These are phyloP conservation scores for Dorcus parallelipipedus DNA, from an alignment of 2,888 invertebrate species.

Conservation along the genomic window DNA sequence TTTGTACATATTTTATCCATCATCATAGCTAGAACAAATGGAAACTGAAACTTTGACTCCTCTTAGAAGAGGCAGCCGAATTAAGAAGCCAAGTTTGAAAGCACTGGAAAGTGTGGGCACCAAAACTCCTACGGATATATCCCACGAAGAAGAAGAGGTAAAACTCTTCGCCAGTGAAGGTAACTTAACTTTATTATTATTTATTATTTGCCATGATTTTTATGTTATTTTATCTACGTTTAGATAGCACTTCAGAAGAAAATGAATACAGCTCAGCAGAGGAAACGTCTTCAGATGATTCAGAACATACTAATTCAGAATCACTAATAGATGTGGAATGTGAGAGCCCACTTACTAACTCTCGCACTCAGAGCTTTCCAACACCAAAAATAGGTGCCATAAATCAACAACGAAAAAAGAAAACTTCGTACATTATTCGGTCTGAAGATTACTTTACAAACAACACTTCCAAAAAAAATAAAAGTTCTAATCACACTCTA, in stretches of 20 bases:
- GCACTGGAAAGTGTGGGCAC: not conserved
- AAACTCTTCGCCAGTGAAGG: too few relatives aligned
- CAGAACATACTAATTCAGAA: not conserved
- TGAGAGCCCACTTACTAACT: not conserved
- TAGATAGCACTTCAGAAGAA: conserved; percentile 17
- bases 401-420: conserved; percentile 35
- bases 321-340: too few relatives aligned
- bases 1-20: too few relatives aligned
- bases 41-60: not conserved
- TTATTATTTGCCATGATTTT: too few relatives aligned
- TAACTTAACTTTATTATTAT: too few relatives aligned
- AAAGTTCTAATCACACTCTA: conserved; percentile 77
- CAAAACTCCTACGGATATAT: too few relatives aligned
- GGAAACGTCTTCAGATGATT: conserved; percentile 40
- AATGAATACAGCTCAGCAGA: conserved; percentile 27
- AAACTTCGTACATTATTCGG: conserved; percentile 55
- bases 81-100: conserved; percentile 9
- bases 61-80: conserved; percentile 5
- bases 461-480: conserved; percentile 59
- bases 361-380: not conserved
- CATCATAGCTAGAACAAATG: not conserved
- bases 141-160: too few relatives aligned
- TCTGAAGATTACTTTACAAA: conserved; percentile 69
- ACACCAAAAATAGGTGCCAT: conserved; percentile 23
- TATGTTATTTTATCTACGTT: too few relatives aligned